A percentile compares a stretch with the other conserved stretches of the same genome.
These are phyloP conservation scores for Pogonomyrmex barbatus DNA, from an alignment of 1,140 invertebrate genomes.

Conservation along the genomic window DNA sequence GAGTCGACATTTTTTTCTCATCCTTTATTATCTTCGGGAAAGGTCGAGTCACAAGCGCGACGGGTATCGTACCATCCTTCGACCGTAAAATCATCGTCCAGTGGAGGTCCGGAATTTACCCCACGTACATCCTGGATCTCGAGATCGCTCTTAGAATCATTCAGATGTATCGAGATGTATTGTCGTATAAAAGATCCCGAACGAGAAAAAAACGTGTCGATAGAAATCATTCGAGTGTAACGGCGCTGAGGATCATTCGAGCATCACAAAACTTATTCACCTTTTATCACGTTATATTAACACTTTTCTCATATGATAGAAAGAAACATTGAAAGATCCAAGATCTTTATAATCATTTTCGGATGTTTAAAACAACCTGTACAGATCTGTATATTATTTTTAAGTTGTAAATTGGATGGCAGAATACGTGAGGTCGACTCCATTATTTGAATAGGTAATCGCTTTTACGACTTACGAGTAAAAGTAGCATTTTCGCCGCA, in stretches of 20 bases:
- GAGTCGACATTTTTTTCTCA: constrained; percentile 3
- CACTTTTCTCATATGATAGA: not conserved
- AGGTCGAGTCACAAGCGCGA: constrained; percentile 53
- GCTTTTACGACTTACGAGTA: constrained; percentile 21
- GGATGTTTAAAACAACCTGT: not conserved
- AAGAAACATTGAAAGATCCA: not conserved
- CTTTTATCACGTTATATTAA: constrained; percentile 44
- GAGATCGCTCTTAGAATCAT: constrained; percentile 70
- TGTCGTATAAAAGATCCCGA: constrained; percentile 58
- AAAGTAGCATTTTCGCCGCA: not conserved
- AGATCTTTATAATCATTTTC: not conserved
- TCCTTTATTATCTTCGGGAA: constrained; percentile 45
- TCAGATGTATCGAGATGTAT: constrained; percentile 74
- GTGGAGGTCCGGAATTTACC: constrained; percentile 79
- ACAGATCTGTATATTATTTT: not conserved
- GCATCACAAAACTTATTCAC: constrained; percentile 2
- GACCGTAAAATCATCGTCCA: constrained; percentile 83
- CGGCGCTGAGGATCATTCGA: constrained; percentile 11
- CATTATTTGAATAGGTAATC: not conserved
- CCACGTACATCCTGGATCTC: constrained; percentile 62
- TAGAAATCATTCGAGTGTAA: constrained; percentile 28
- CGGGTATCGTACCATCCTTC: constrained; percentile 64
- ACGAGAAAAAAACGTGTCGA: constrained; percentile 59
- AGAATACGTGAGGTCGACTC: not conserved
- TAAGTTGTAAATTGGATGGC: not conserved